phyloP scores from a whole-genome alignment of 2,797 vertebrate species.

The Hybognathus amarus region DNA sequence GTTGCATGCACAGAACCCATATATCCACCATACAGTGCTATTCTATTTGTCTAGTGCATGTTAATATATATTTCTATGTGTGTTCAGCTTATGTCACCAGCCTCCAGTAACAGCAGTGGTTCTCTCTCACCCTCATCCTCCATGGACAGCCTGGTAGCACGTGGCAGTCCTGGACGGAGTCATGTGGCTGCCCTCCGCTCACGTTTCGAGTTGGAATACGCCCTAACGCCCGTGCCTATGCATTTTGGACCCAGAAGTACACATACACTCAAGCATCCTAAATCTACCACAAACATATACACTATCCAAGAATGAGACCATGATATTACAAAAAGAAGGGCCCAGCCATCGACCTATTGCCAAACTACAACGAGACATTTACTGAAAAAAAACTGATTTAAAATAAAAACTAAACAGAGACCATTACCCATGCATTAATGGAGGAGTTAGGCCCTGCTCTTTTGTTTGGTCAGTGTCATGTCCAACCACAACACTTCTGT shows the following conservation, averaged over 20 bases:
- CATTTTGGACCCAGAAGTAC: constrained; percentile 85
- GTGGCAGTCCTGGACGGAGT: constrained; percentile 86
- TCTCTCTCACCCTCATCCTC: constrained; percentile 92
- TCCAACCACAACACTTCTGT: constrained; percentile 50
- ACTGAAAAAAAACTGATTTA: background rate
- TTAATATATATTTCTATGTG: constrained; percentile 16
- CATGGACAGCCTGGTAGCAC: constrained; percentile 84
- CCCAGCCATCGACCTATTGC: background rate
- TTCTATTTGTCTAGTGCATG: background rate
- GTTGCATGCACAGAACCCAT: background rate
- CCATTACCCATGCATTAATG: background rate
- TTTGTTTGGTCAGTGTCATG: constrained; percentile 42
- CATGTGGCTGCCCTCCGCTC: constrained; percentile 89
- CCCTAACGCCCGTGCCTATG: constrained; percentile 83
- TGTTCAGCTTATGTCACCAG: constrained; percentile 89
- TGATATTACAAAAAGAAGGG: background rate
- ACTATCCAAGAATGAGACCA: background rate
- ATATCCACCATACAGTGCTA: background rate
- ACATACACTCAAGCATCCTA: background rate
- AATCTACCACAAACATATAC: background rate
- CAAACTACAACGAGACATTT: background rate
- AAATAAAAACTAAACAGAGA: background rate
- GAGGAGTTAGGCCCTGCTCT: constrained; percentile 25
- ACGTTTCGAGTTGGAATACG: constrained; percentile 91
- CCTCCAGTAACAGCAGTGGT: constrained; percentile 94